Evolutionary conservation across 2,888 invertebrate genomes (phyloP), one percentile per base, ranked within the genome.

Genomic region (Quadroppia sp.): DNA sequence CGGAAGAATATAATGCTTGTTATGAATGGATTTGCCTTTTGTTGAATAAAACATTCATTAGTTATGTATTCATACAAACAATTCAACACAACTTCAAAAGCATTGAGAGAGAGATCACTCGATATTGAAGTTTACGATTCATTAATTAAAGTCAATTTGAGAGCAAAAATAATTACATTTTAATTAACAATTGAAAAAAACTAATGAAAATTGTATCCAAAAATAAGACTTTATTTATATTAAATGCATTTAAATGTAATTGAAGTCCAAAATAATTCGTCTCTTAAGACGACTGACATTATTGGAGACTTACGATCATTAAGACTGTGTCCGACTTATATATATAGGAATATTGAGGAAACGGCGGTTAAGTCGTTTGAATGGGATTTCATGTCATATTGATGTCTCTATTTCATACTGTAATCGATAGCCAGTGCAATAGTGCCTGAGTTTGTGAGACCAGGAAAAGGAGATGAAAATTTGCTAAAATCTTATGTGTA

Each of bases 1-100:
- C 9, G 74, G 36, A n/a, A 76, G 40, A 40, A 76, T 50, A 23
- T 67, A 59, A 50, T 76, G 72, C 64, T 67, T 74, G 17, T 25
- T 69, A 1, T 42, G 42, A 15, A 69, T 17, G 13, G 69, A 69
- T 69, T 69, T 69, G 25, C 69, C 69, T 69, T 36, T 56, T 17
- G 15, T 45, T 45, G 2, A 45, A 17, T 53, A 20, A 32, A 30
- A 36, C 40, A 40, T 64, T 64, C 36, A 30, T n/a, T n/a, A n/a
- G n/a, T n/a, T n/a, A 40, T 20, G 30, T 30, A 32, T 32, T 64
- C 7, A 56, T 11, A 23, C 28, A 28, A 28, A 42, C 15, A 28
- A 56, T 28, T 1, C 53, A 53, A 56, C 15, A 4, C 23, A 56
- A 56, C 28, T n/a, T n/a, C n/a, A n/a, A n/a, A n/a, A n/a, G n/a